Evolutionary conservation across 64 coral and sea anemone genomes (phyloP), one percentile per base, ranked within the genome.

Genomic region (Catalaphyllia jardinei): DNA sequence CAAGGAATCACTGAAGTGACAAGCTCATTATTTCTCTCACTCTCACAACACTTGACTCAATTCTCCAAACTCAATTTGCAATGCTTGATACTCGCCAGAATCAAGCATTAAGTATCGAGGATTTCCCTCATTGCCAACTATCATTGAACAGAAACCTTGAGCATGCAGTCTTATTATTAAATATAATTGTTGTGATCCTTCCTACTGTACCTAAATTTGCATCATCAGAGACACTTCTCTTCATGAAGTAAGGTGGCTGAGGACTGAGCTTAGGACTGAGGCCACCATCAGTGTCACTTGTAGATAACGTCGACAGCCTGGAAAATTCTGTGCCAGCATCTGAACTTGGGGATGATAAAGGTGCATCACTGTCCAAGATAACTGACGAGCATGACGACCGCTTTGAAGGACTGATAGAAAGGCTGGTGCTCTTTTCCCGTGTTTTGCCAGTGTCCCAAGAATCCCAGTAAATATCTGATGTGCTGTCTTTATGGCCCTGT

Each of bases 401-500:
- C 67, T 81, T 92, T 51, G 95, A 97, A 17, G 92, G 86, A 33
- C 62, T 73, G 46, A 73, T 75, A 0, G 60, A 50, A 27, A 38
- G 60, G 38, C 42, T 57, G 15, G 54, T 16, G 15, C 54, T 89
- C 75, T 71, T 89, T 82, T 64, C 92, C 79, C 80, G 60, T 75
- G 81, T 73, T 63, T 61, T 93, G 10, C 82, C 92, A 29, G 72
- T 75, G 5, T 89, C 91, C 57, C 79, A 89, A 38, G 87, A 93
- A 25, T 89, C 86, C 95, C 95, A 97, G 42, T 97, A 97, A 52
- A 97, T 97, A 18, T 97, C 95, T 28, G 91, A 93, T 2, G 95
- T 97, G 67, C 95, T 97, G 29, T 97, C 95, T 94, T 97, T 97
- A 64, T 97, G 95, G 2, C 95, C 95, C 50, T 97, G 95, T 72